Evolutionary conservation across 2,888 invertebrate species (phyloP), one percentile per base, ranked within the genome.

Genomic region (Criorhina ranunculi): DNA sequence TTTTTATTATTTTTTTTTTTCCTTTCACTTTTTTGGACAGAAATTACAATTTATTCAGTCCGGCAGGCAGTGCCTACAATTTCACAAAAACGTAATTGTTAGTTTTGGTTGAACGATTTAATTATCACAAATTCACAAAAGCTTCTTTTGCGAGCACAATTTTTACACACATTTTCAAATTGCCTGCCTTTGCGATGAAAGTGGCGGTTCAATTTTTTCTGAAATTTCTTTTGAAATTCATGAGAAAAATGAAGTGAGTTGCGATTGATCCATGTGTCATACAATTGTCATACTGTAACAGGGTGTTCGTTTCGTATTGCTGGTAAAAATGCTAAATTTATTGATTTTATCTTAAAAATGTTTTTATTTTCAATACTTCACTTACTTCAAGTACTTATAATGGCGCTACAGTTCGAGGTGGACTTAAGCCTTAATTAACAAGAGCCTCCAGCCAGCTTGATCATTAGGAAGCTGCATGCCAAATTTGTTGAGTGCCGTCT

Each of bases 141-240:
- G 15, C 24, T 77, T 53, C 53, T 37, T 53, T 11, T 35, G 55
- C 24, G 57, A 59, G 19, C 15, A 51, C 6, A 37, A 60, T 29
- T 60, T 72, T 53, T 73, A 49, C 73, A 66, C 73, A 73, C 4
- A n/a, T 80, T 73, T 73, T 80, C 59, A 72, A 82, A 69, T 69
- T 59, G 57, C 15, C 59, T 33, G 59, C 60, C 40, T 24, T 2
- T 59, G 24, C 24, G 24, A 33, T 53, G 51, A 44, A 53, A 70
- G 76, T 76, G 82, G 82, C 82, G 82, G 78, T 82, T 82, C 78
- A 33, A 57, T 70, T 70, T 64, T 57, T 55, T 62, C 66, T 35
- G 49, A 70, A 55, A 77, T 44, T 60, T 55, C 66, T 77, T 77
- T 82, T 77, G 33, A 82, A 78, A 78, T 46, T 69, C 51, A 53